These are phyloP conservation scores for Syngnathus scovelli DNA, from an alignment of 2,113 vertebrate genomes.

Conservation along the genomic window DNA sequence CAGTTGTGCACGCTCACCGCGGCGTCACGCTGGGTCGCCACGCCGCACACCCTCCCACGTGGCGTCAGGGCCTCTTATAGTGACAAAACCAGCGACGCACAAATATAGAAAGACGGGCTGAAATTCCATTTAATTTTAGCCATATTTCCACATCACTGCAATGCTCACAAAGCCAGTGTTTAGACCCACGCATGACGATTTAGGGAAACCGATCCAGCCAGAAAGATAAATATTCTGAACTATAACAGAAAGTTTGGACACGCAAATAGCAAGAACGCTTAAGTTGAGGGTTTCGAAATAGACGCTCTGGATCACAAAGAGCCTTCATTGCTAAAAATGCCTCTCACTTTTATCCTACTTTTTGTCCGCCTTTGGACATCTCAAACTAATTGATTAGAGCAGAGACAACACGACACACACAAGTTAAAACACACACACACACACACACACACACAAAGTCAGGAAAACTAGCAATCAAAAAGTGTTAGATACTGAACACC, in stretches of 20 bases:
- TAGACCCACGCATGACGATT: constrained; percentile 50
- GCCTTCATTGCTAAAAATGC: constrained; percentile 26
- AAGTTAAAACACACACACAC: background rate
- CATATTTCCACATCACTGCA: constrained; percentile 60
- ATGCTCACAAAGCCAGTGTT: constrained; percentile 47
- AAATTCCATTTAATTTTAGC: constrained; percentile 60
- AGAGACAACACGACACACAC: too few species aligned
- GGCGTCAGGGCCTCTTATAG: constrained; percentile 63
- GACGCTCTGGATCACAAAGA: constrained; percentile 29
- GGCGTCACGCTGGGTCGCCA: constrained; percentile 59
- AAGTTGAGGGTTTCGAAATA: constrained; percentile 53
- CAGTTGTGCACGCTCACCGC: constrained; percentile 49
- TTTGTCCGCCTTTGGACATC: constrained; percentile 8
- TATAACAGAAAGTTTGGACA: constrained; percentile 47
- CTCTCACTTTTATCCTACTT: constrained; percentile 19
- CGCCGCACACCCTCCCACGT: constrained; percentile 47
- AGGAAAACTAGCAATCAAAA: background rate
- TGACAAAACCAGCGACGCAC: constrained; percentile 62
- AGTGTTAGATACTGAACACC: background rate
- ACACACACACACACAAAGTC: too few species aligned
- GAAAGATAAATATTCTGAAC: constrained; percentile 61
- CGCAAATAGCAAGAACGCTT: constrained; percentile 55
- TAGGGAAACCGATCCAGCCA: constrained; percentile 51
- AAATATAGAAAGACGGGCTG: constrained; percentile 59
- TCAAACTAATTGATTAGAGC: background rate